Percentiles rank a stretch among this genome's conserved stretches.
phyloP scores from a whole-genome alignment of 2,797 vertebrate genomes.

The Tapera naevia region DNA sequence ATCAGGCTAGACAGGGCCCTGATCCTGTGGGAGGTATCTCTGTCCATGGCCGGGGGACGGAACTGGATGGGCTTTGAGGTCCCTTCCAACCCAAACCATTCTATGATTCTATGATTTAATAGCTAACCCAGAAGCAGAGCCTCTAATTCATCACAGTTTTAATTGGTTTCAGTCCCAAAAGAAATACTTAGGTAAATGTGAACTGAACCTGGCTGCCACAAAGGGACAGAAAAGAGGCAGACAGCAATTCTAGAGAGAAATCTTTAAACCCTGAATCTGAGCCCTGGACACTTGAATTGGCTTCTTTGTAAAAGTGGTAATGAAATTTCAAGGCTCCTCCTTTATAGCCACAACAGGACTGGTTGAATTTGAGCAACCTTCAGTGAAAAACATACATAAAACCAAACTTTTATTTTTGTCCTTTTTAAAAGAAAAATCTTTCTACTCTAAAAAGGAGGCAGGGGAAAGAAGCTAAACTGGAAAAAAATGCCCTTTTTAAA shows the following conservation, averaged over 20 bases:
- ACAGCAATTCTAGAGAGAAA: not conserved
- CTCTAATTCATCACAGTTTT: not conserved
- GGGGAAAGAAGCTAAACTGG: not conserved
- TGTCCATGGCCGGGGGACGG: too few relatives aligned
- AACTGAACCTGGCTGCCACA: not conserved
- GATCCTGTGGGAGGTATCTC: too few relatives aligned
- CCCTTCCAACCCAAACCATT: too few relatives aligned
- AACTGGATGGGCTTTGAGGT: too few relatives aligned
- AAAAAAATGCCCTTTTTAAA: not conserved
- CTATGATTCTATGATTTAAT: not conserved
- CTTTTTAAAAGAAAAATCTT: not conserved
- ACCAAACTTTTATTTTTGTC: not conserved
- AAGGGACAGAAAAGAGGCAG: not conserved
- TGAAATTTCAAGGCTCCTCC: not conserved
- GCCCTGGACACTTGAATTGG: not conserved
- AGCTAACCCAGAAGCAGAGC: not conserved
- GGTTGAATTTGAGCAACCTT: not conserved
- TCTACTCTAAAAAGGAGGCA: not conserved
- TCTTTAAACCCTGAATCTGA: not conserved
- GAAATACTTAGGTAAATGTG: not conserved
- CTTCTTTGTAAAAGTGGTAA: conserved; percentile 1
- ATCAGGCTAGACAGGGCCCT: too few relatives aligned
- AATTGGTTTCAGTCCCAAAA: conserved; percentile 7
- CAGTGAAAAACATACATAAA: not conserved
- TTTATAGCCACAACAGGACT: not conserved